A percentile compares a stretch with the other conserved stretches of the same genome.
phyloP scores from a whole-genome alignment of 1,140 invertebrate species.

The Bombus balteatus region DNA sequence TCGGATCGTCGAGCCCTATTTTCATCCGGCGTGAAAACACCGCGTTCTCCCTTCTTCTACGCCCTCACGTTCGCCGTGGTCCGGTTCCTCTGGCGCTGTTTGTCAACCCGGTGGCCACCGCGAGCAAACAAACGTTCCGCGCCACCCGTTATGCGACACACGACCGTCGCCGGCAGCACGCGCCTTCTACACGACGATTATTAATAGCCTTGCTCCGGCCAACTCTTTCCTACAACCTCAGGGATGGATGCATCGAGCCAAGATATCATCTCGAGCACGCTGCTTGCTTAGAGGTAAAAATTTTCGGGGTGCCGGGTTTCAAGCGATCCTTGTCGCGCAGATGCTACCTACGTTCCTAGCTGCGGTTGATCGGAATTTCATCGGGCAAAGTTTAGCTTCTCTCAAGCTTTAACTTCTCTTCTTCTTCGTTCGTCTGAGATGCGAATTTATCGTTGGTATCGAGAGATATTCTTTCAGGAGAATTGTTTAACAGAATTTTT shows the following conservation, averaged over 20 bases:
- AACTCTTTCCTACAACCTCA: conserved; percentile 49
- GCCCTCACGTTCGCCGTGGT: not conserved
- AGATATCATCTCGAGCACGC: conserved; percentile 33
- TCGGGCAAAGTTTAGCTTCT: not conserved
- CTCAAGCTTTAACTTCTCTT: not conserved
- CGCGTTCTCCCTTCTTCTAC: conserved; percentile 12
- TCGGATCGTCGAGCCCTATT: conserved; percentile 55
- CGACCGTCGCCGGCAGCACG: conserved; percentile 57
- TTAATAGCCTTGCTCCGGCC: conserved; percentile 56
- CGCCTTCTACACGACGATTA: conserved; percentile 60
- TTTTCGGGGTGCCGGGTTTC: conserved; percentile 38
- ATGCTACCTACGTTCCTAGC: not conserved
- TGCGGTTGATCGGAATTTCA: conserved; percentile 29
- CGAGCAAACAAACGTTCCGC: conserved; percentile 73
- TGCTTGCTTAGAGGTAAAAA: not conserved
- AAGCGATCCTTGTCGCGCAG: not conserved
- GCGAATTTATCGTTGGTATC: not conserved
- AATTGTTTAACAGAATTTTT: not conserved
- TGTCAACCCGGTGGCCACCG: conserved; percentile 73
- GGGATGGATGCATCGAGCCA: conserved; percentile 21
- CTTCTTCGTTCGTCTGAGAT: not conserved
- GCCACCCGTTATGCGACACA: conserved; percentile 71
- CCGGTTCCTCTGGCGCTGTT: conserved; percentile 54
- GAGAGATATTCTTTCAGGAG: not conserved
- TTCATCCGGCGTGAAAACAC: conserved; percentile 70